Evolutionary conservation across 1,140 invertebrate genomes (phyloP), one percentile per base, ranked within the genome.

Genomic region (Drosophila tani): DNA sequence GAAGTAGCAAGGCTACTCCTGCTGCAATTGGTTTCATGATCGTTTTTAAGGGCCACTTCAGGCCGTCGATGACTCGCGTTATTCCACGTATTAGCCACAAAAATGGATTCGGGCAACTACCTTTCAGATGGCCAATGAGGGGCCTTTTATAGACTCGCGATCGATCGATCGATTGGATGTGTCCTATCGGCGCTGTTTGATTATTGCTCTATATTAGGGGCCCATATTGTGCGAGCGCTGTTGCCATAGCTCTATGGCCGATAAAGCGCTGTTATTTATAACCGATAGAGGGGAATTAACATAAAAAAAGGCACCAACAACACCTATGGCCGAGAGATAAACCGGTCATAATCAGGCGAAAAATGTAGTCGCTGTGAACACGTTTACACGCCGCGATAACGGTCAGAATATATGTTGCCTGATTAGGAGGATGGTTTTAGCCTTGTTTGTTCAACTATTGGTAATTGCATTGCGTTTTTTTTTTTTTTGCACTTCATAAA

Each of bases 231-330:
- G n/a, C 35, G 35, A 19, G 46, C 29, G 8, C 68, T 74, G 70
- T 73, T 74, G 70, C 70, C 67, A 73, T 74, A 73, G 70, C 70
- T 60, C n/a, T 71, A 38, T 38, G 70, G 45, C 68, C 70, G 70
- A 74, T 74, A 74, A 73, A 73, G 70, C 53, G 50, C 38, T 38
- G 68, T 74, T 74, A 73, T 74, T 73, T 74, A 74, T 73, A 74
- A 43, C 70, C 70, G 68, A 73, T 73, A 51, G 55, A 17, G 47
- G 55, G 56, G 77, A 79, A 74, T 73, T 80, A 65, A 79, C 66
- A 79, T 71, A 78, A 69, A 78, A 78, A 63, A 63, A 69, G 17
- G 41, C 46, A 71, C 58, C 27, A 79, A 60, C 27, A 79, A 11
- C 21, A 64, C 24, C 43, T 14, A 17, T 55, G 17, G 24, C 49